A percentile compares a stretch with the other conserved stretches of the same genome.
Evolutionary conservation across 2,888 invertebrate species (phyloP).

Genomic region (Mechanitis messenoides): DNA sequence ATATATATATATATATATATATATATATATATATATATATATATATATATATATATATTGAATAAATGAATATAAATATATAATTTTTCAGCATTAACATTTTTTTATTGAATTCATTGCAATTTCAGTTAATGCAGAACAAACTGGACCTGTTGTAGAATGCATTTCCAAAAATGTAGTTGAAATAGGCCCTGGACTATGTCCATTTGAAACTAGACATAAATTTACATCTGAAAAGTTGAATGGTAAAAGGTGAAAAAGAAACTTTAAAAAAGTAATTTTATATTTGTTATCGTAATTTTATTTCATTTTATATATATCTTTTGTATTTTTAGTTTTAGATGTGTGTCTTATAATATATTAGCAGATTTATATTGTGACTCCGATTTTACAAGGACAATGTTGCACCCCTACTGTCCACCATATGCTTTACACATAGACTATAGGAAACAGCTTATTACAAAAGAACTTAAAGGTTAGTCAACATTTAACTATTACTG

Average conservation of each 20-base stretch:
- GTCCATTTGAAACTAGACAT: slow-evolving; percentile 90
- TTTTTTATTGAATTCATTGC: slow-evolving; percentile 14
- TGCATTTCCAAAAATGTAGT: slow-evolving; percentile 76
- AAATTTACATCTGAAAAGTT: slow-evolving; percentile 79
- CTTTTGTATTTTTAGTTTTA: slow-evolving; percentile 75
- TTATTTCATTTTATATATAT: slow-evolving; percentile 2
- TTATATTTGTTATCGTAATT: neutral
- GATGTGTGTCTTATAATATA: slow-evolving; percentile 92
- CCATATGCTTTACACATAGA: slow-evolving; percentile 86
- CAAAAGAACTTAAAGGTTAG: slow-evolving; percentile 88
- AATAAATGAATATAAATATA: too few species aligned
- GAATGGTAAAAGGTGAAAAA: slow-evolving; percentile 71
- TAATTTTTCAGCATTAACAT: neutral
- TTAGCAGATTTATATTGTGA: slow-evolving; percentile 94
- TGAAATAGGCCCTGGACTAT: slow-evolving; percentile 84
- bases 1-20: too few species aligned
- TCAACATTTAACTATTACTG: slow-evolving; percentile 6
- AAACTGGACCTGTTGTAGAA: slow-evolving; percentile 79
- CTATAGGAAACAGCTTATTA: slow-evolving; percentile 89
- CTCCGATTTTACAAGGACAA: slow-evolving; percentile 83
- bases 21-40: too few species aligned
- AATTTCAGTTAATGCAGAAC: slow-evolving; percentile 23
- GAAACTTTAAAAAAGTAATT: slow-evolving; percentile 9
- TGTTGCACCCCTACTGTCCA: slow-evolving; percentile 90
- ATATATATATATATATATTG: too few species aligned